Conservation (phyloP, 2,797 vertebrate genomes). For the Crax fasciolata region DNA sequence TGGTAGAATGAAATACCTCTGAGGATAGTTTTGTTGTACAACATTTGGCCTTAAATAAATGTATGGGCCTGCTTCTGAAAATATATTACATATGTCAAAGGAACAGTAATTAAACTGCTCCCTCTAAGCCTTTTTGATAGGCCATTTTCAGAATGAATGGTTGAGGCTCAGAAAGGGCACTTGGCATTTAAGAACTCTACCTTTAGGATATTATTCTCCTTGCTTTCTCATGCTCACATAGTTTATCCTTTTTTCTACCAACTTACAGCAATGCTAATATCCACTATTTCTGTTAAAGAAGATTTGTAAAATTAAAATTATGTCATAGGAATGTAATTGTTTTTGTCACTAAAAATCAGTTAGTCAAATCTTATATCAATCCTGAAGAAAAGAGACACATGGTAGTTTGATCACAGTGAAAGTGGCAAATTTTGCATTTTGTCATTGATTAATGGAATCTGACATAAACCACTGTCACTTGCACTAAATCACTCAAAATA, state of each 20-base stretch:
- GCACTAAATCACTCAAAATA: conserved; percentile 31
- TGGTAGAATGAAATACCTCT: conserved; percentile 71
- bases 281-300: conserved; percentile 44
- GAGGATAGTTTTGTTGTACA: conserved; percentile 74
- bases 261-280: conserved; percentile 28
- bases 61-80: conserved; percentile 69
- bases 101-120: conserved; percentile 81
- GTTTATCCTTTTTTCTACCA: conserved; percentile 17
- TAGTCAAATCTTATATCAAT: background rate
- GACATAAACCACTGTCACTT: background rate
- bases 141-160: conserved; percentile 81
- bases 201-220: conserved; percentile 77
- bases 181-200: conserved; percentile 74
- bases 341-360: conserved; percentile 13
- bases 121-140: conserved; percentile 75
- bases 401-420: conserved; percentile 7
- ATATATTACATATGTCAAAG: conserved; percentile 79
- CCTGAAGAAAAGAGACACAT: background rate
- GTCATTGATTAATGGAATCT: conserved; percentile 14
- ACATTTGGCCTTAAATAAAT: conserved; percentile 79
- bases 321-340: background rate
- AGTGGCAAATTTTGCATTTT: conserved; percentile 48
- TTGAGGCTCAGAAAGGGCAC: conserved; percentile 65
- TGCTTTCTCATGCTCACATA: conserved; percentile 56
- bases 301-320: conserved; percentile 10